Conservation (phyloP, 92 coral and sea anemone genomes). For the Palythoa grandis region DNA sequence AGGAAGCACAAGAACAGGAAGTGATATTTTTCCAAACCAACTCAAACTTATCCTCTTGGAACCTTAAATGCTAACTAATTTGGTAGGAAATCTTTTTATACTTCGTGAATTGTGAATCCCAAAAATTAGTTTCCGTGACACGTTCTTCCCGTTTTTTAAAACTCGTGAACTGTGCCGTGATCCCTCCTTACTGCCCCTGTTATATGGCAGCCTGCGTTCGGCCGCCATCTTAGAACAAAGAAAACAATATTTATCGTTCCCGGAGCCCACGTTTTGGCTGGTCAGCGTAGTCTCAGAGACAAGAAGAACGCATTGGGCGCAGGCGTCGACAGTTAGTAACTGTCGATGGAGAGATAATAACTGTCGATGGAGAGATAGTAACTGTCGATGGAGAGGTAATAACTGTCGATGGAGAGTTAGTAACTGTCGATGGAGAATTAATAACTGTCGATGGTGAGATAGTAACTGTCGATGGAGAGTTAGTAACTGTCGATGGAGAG, state of each 20-base stretch:
- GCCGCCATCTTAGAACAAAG: constrained; percentile 15
- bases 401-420: background rate
- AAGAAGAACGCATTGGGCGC: background rate
- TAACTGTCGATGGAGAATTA: background rate
- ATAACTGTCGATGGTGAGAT: background rate
- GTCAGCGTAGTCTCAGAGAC: background rate
- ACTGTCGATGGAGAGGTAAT: background rate
- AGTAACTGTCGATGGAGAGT: background rate
- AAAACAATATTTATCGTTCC: background rate
- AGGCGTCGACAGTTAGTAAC: constrained; percentile 11
- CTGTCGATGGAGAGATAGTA: constrained; percentile 13
- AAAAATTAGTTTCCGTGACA: no score
- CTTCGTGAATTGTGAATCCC: no score
- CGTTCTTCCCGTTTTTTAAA: no score
- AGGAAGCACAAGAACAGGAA: no score
- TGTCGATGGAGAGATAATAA: constrained; percentile 19
- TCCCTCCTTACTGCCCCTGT: no score
- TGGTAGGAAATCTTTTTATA: no score
- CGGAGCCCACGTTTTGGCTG: background rate
- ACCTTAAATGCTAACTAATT: no score
- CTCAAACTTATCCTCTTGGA: no score
- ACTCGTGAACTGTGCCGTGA: no score
- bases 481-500: background rate
- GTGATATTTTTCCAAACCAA: no score
- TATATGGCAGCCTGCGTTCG: background rate